Evolutionary conservation across 2,888 invertebrate species (phyloP).

Genomic region (Drosophila tripunctata): DNA sequence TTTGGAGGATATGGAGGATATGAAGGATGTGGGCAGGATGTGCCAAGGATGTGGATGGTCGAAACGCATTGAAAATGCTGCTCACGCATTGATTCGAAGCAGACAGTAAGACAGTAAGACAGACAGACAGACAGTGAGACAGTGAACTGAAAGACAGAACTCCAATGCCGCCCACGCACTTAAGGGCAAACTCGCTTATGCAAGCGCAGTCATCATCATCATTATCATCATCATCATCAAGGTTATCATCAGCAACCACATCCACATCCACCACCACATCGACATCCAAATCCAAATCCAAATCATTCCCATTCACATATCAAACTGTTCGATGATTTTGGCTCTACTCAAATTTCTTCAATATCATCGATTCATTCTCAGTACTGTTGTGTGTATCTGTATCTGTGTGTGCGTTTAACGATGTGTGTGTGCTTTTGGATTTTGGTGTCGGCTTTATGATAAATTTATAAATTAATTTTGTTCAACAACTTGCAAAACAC

Average conservation of each 20-base stretch:
- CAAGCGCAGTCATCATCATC: conserved; percentile 67
- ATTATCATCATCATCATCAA: conserved; percentile 2
- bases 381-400: background rate
- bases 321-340: conserved; percentile 13
- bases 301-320: conserved; percentile 36
- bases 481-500: conserved; percentile 33
- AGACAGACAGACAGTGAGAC: conserved; percentile 7
- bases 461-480: conserved; percentile 67
- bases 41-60: conserved; percentile 13
- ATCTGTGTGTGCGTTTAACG: background rate
- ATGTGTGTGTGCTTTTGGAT: conserved; percentile 7
- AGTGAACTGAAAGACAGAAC: conserved; percentile 1
- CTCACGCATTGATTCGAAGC: conserved; percentile 67
- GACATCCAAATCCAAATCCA: conserved; percentile 6
- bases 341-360: conserved; percentile 41
- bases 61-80: conserved; percentile 63
- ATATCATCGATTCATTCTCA: conserved; percentile 33
- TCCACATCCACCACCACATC: too few relatives aligned
- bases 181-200: conserved; percentile 74
- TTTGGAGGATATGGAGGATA: conserved; percentile 18
- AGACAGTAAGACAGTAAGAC: conserved; percentile 7
- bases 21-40: conserved; percentile 10
- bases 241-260: conserved; percentile 49
- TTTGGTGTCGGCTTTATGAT: conserved; percentile 50
- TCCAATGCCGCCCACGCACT: conserved; percentile 54